Conservation (phyloP, 1,140 invertebrate genomes). For the Armadillidium nasatum region DNA sequence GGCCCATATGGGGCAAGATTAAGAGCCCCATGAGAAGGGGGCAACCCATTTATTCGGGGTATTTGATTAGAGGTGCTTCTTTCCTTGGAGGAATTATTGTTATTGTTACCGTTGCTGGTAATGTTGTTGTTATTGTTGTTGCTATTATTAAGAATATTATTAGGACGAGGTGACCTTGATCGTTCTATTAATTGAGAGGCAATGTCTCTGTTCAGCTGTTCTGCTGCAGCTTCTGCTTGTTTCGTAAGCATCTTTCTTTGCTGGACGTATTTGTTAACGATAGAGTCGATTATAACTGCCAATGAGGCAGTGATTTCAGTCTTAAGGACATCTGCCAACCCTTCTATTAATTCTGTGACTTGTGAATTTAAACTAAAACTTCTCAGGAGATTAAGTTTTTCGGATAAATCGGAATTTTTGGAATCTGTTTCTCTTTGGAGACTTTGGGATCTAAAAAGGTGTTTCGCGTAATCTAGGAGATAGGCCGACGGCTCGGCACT, state of each 20-base stretch:
- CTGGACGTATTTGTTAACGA: slow-evolving; percentile 56
- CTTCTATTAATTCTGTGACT: slow-evolving; percentile 58
- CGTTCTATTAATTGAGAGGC: slow-evolving; percentile 38
- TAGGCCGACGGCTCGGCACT: slow-evolving; percentile 41
- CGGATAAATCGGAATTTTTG: slow-evolving; percentile 41
- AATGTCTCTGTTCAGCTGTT: slow-evolving; percentile 40
- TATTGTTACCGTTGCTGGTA: slow-evolving; percentile 60
- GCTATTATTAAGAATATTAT: slow-evolving; percentile 41
- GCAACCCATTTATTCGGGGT: slow-evolving; percentile 60
- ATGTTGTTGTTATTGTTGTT: slow-evolving; percentile 50
- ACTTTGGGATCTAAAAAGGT: slow-evolving; percentile 32
- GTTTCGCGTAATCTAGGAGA: slow-evolving; percentile 45
- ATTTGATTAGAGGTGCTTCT: slow-evolving; percentile 59
- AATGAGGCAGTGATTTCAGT: slow-evolving; percentile 79
- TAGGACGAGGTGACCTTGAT: slow-evolving; percentile 33
- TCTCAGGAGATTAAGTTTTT: slow-evolving; percentile 49
- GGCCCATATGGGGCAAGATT: slow-evolving; percentile 51
- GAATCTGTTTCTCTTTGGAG: slow-evolving; percentile 20
- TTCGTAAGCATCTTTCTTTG: slow-evolving; percentile 59
- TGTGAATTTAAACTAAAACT: slow-evolving; percentile 47
- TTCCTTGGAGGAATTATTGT: slow-evolving; percentile 60
- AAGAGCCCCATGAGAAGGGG: slow-evolving; percentile 37
- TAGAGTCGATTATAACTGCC: slow-evolving; percentile 78
- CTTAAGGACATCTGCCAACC: slow-evolving; percentile 80
- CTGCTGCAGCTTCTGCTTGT: slow-evolving; percentile 57